Evolutionary conservation across 2,888 invertebrate species (phyloP), one percentile per base, ranked within the genome.

Genomic region (Standfussiana lucernea): DNA sequence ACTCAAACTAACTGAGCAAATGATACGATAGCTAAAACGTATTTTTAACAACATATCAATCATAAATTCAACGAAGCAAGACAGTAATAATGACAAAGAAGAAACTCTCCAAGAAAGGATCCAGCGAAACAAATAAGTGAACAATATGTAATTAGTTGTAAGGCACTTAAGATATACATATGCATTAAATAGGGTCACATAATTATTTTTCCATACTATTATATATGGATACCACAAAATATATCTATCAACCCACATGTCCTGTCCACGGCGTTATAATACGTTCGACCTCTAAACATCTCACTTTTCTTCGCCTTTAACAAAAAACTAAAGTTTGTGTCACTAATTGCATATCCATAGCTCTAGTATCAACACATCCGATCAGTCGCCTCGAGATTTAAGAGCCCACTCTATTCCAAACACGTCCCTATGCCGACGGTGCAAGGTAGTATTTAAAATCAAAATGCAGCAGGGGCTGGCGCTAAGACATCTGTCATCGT

Each of bases 401-500:
- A 61, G 71, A 61, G 21, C 40, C 15, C 18, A 35, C n/a, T 47
- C 7, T 83, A 80, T 77, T 75, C 80, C n/a, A 92, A 90, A 87
- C 66, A 37, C 72, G 65, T 82, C 91, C 84, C 76, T 92, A 89
- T 72, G 3, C 0, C 18, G 45, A 45, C 21, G n/a, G 0, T 11
- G 32, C 89, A 93, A 88, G 89, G 90, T 88, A 79, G 69, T 61
- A 78, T 89, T 92, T 91, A 37, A 74, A 81, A 79, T 70, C 75
- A 53, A 62, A 28, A 13, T 61, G 28, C 45, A 42, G 13, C 72
- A 77, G 88, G 91, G 92, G 90, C 91, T 93, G 96, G 96, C 96
- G 96, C 96, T 94, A 95, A 94, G 93, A 94, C 96, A 96, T 96
- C 96, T 96, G 96, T 96, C 96, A 96, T 96, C 95, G 95, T 96